These are phyloP conservation scores for Mormyrus hasselquistii DNA, from an alignment of 2,797 vertebrate genomes.

Conservation along the genomic window DNA sequence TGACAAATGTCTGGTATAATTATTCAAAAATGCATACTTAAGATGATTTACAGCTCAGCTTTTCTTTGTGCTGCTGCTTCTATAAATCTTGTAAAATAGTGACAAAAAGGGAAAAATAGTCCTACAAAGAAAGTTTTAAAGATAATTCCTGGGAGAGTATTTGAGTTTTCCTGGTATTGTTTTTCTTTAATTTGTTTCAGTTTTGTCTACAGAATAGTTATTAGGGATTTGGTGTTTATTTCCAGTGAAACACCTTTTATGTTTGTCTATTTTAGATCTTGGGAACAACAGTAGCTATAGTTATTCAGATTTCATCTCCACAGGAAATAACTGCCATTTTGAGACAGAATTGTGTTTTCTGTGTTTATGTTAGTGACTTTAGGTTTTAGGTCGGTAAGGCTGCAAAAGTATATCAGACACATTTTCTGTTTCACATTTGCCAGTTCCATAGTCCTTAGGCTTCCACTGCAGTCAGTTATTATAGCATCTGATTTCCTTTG, in stretches of 20 bases:
- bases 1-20: constrained; percentile 58
- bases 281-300: constrained; percentile 79
- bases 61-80: constrained; percentile 34
- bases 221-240: constrained; percentile 57
- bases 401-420: constrained; percentile 41
- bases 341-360: constrained; percentile 45
- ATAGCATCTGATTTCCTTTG: constrained; percentile 67
- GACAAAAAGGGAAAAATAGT: constrained; percentile 67
- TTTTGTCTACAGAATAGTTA: constrained; percentile 46
- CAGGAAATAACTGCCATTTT: constrained; percentile 57
- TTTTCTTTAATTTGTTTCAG: constrained; percentile 15
- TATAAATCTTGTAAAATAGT: constrained; percentile 47
- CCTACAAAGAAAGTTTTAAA: constrained; percentile 44
- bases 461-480: constrained; percentile 74
- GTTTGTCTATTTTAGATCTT: constrained; percentile 53
- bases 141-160: constrained; percentile 40
- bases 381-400: constrained; percentile 20
- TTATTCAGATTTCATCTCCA: constrained; percentile 51
- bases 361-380: constrained; percentile 37
- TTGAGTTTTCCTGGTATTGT: constrained; percentile 29
- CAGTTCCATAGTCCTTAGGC: constrained; percentile 66
- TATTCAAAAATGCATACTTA: constrained; percentile 45
- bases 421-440: constrained; percentile 66
- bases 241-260: constrained; percentile 21
- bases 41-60: constrained; percentile 31